A percentile compares a stretch with the other conserved stretches of the same genome.
Evolutionary conservation across 2,797 vertebrate species (phyloP).

Genomic region (Botia kubotai): DNA sequence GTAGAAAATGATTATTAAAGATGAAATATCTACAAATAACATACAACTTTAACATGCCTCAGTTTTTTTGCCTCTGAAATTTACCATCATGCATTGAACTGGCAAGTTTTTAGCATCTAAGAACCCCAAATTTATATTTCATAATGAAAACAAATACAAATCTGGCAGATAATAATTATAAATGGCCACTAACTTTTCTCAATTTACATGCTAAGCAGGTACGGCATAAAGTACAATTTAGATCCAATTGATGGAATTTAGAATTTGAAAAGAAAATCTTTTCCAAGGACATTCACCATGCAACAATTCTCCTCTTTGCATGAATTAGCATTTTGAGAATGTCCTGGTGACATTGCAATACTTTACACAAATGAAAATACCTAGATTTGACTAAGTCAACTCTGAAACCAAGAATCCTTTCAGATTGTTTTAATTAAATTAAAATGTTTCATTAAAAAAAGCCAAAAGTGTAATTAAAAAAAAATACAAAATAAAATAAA

Average conservation of each 20-base stretch:
- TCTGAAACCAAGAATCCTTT: constrained; percentile 67
- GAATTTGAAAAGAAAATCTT: constrained; percentile 51
- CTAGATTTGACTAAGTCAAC: constrained; percentile 87
- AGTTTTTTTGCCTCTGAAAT: too few relatives aligned
- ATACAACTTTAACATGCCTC: too few relatives aligned
- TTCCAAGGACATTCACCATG: not conserved
- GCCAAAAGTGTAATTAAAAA: too few relatives aligned
- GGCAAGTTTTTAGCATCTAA: too few relatives aligned
- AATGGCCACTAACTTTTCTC: not conserved
- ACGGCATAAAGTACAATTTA: not conserved
- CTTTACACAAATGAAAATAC: constrained; percentile 58
- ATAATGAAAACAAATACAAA: too few relatives aligned
- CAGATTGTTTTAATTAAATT: not conserved
- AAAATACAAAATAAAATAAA: too few relatives aligned
- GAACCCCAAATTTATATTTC: too few relatives aligned
- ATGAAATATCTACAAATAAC: too few relatives aligned
- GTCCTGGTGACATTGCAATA: constrained; percentile 33
- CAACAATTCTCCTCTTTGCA: constrained; percentile 45
- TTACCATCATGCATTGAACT: too few relatives aligned
- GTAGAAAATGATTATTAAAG: too few relatives aligned
- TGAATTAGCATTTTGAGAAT: constrained; percentile 73
- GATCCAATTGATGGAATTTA: not conserved
- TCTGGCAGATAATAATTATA: not conserved
- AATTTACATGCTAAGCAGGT: not conserved
- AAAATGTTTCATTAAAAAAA: not conserved